phyloP scores from a whole-genome alignment of 1,140 invertebrate species.

The Caenorhabditis remanei region DNA sequence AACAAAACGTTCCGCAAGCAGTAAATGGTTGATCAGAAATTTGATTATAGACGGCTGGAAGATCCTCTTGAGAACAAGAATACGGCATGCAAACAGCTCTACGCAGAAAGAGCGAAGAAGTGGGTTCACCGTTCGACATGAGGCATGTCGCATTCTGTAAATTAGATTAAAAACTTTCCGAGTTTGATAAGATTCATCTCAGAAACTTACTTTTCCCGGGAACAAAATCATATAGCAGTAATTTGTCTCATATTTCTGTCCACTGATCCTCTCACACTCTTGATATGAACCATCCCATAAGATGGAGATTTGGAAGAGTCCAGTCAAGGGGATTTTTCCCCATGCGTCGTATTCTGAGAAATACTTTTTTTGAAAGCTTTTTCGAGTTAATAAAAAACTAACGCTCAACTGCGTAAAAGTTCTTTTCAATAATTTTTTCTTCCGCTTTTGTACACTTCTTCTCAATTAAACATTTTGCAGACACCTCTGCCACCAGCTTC shows the following conservation, averaged over 20 bases:
- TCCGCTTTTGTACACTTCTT: not conserved
- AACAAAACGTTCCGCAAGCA: slow-evolving; percentile 6
- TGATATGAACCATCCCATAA: slow-evolving; percentile 15
- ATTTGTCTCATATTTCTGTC: slow-evolving; percentile 12
- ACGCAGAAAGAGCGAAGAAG: not conserved
- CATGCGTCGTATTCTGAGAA: slow-evolving; percentile 35
- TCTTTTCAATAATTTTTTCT: not conserved
- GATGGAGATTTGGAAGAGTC: slow-evolving; percentile 10
- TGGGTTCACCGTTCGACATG: not conserved
- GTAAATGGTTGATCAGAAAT: slow-evolving; percentile 20
- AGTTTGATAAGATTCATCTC: no score
- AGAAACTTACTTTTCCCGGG: slow-evolving; percentile 9
- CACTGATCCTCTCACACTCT: slow-evolving; percentile 26
- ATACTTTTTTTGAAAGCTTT: no score
- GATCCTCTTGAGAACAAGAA: slow-evolving; percentile 9
- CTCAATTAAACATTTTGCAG: not conserved
- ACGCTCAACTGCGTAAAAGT: slow-evolving; percentile 1
- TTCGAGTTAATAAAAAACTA: not conserved
- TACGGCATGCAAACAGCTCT: slow-evolving; percentile 12
- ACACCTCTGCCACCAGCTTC: not conserved
- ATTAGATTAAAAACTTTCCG: no score
- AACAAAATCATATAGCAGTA: slow-evolving; percentile 23
- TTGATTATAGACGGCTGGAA: slow-evolving; percentile 17
- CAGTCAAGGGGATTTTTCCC: slow-evolving; percentile 26
- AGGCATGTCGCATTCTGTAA: slow-evolving; percentile 11